Conservation (phyloP, 1,140 invertebrate species). For the Bombus pascuorum region DNA sequence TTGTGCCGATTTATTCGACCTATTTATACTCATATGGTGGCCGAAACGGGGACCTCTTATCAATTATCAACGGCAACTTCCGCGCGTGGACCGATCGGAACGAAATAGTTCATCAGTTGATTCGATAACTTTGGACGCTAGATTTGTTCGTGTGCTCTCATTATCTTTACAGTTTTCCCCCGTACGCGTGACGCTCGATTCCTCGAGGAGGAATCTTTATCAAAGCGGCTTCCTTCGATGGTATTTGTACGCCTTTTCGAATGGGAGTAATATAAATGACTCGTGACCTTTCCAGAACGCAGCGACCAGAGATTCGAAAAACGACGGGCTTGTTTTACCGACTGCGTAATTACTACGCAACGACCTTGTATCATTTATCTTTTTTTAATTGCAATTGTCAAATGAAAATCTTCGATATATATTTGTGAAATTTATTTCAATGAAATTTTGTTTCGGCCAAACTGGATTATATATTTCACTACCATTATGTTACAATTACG, state of each 20-base stretch:
- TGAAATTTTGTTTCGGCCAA: too few relatives aligned
- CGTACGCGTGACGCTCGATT: not conserved
- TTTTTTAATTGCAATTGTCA: not conserved
- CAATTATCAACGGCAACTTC: conserved; percentile 45
- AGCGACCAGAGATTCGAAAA: conserved; percentile 43
- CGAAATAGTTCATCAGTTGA: conserved; percentile 57
- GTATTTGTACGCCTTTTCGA: conserved; percentile 64
- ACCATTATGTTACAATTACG: too few relatives aligned
- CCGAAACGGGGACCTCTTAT: conserved; percentile 30
- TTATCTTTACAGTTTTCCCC: conserved; percentile 44
- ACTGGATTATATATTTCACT: too few relatives aligned
- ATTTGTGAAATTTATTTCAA: too few relatives aligned
- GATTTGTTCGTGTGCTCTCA: not conserved
- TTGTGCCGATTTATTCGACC: conserved; percentile 5
- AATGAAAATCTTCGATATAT: not conserved
- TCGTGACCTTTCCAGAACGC: conserved; percentile 65
- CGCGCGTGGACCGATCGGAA: conserved; percentile 50
- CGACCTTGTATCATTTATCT: not conserved
- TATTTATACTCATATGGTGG: not conserved
- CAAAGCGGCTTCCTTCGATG: conserved; percentile 60
- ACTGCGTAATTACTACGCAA: not conserved
- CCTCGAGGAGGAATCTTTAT: conserved; percentile 74
- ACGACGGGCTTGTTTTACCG: not conserved
- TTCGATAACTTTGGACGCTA: conserved; percentile 63
- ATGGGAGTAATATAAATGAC: conserved; percentile 69